Conservation (phyloP, 2,113 vertebrate species). For the Rana temporaria region DNA sequence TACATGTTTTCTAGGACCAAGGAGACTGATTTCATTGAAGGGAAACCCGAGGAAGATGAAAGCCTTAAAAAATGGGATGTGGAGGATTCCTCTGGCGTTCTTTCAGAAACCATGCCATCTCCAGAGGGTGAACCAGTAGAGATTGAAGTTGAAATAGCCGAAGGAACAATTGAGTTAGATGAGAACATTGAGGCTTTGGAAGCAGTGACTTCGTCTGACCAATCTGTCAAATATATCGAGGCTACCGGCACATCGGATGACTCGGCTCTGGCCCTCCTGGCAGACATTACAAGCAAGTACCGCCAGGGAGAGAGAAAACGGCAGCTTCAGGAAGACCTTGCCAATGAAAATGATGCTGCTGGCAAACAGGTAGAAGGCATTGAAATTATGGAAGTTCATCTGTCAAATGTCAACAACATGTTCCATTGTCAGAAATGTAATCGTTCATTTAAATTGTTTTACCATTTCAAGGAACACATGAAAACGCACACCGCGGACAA, state of each 20-base stretch:
- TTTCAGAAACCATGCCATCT: conserved; percentile 86
- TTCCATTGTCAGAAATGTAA: conserved; percentile 96
- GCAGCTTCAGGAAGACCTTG: conserved; percentile 73
- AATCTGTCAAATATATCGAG: conserved; percentile 79
- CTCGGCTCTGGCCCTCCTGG: conserved; percentile 91
- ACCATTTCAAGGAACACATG: conserved; percentile 98
- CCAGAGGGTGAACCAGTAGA: conserved; percentile 84
- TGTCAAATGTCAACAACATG: conserved; percentile 93
- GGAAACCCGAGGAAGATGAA: conserved; percentile 69
- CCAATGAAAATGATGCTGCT: conserved; percentile 76
- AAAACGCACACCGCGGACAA: conserved; percentile 91
- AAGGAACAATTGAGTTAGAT: conserved; percentile 83
- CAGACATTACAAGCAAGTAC: conserved; percentile 98
- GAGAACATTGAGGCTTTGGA: conserved; percentile 83
- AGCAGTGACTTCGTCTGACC: conserved; percentile 74
- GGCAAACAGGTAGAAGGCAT: conserved; percentile 92
- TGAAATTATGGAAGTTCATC: conserved; percentile 96
- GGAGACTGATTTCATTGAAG: conserved; percentile 70
- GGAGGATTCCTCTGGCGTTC: conserved; percentile 88
- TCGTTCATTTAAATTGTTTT: conserved; percentile 95
- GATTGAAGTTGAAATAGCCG: conserved; percentile 88
- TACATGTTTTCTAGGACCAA: conserved; percentile 76
- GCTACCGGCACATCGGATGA: conserved; percentile 84
- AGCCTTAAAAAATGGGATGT: conserved; percentile 86
- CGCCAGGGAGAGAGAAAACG: conserved; percentile 85